Percentiles rank a stretch among this genome's conserved stretches.
These are phyloP conservation scores for Dendrocopos noguchii DNA, from an alignment of 2,113 vertebrate genomes.

Conservation along the genomic window DNA sequence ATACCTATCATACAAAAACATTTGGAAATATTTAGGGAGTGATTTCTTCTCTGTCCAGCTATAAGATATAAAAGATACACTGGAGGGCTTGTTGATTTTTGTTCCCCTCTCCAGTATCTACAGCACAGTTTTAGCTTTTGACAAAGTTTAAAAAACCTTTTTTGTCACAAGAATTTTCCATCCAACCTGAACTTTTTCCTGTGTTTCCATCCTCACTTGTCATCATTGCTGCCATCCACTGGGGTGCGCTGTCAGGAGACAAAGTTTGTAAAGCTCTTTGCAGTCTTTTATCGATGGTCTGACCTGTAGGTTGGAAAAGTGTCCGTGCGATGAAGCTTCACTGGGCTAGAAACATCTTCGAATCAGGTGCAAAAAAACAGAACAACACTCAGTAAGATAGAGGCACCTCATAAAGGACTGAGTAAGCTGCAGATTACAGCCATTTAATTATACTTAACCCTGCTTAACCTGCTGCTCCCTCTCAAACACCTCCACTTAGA, in stretches of 20 bases:
- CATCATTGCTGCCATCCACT: background rate
- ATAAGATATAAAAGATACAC: conserved; percentile 30
- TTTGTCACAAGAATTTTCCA: conserved; percentile 5
- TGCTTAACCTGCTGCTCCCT: background rate
- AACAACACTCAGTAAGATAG: background rate
- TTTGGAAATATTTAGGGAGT: background rate
- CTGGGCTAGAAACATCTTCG: conserved; percentile 73
- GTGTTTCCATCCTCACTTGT: background rate
- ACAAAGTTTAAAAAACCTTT: conserved; percentile 41
- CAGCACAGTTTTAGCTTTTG: background rate
- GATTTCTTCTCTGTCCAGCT: conserved; percentile 33
- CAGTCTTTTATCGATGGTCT: conserved; percentile 70
- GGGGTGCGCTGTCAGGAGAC: background rate
- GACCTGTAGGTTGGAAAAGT: conserved; percentile 77
- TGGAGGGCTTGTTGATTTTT: background rate
- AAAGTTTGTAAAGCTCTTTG: background rate
- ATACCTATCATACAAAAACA: conserved; percentile 65
- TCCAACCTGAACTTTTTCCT: background rate
- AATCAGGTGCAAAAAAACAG: background rate
- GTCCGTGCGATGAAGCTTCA: conserved; percentile 81
- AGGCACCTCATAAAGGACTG: background rate
- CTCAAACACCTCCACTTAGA: background rate
- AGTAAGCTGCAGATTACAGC: background rate
- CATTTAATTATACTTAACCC: background rate
- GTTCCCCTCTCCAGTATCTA: background rate